A percentile compares a stretch with the other conserved stretches of the same genome.
Evolutionary conservation across 2,888 invertebrate genomes (phyloP).

Genomic region (Tupiocoris notatus): DNA sequence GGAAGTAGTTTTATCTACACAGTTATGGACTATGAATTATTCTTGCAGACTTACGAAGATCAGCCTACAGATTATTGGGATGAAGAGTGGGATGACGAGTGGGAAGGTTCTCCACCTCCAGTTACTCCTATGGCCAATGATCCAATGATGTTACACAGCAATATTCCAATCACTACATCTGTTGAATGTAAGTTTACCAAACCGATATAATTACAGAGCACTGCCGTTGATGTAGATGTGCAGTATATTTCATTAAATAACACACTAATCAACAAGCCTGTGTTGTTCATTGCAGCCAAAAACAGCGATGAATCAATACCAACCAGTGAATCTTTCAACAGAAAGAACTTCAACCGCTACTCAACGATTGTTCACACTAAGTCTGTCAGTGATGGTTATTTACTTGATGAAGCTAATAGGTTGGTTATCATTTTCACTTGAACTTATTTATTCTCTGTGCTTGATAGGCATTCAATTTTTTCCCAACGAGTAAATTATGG

Average conservation of each 20-base stretch:
- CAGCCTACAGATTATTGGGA: constrained; percentile 69
- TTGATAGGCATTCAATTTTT: too few species aligned
- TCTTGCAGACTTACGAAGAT: constrained; percentile 53
- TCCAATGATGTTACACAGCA: constrained; percentile 22
- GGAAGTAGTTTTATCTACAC: too few species aligned
- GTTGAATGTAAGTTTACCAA: background rate
- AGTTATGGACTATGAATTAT: constrained; percentile 3
- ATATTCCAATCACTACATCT: background rate
- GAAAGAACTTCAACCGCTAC: constrained; percentile 73
- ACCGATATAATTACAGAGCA: too few species aligned
- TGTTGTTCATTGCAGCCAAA: constrained; percentile 15
- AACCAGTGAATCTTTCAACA: constrained; percentile 55
- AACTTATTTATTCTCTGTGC: too few species aligned
- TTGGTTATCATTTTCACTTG: too few species aligned
- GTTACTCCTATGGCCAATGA: constrained; percentile 43
- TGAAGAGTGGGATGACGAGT: constrained; percentile 84
- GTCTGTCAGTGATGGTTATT: constrained; percentile 84
- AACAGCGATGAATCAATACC: constrained; percentile 38
- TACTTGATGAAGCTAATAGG: constrained; percentile 73
- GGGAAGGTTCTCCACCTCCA: constrained; percentile 61
- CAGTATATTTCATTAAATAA: too few species aligned
- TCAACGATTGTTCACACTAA: constrained; percentile 76
- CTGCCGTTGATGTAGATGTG: too few species aligned
- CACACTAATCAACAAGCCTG: background rate
- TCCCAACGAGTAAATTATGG: too few species aligned